Percentiles rank a stretch among this genome's conserved stretches.
phyloP scores from a whole-genome alignment of 35 echinoderm and acorn worm species.

The Strongylocentrotus purpuratus region DNA sequence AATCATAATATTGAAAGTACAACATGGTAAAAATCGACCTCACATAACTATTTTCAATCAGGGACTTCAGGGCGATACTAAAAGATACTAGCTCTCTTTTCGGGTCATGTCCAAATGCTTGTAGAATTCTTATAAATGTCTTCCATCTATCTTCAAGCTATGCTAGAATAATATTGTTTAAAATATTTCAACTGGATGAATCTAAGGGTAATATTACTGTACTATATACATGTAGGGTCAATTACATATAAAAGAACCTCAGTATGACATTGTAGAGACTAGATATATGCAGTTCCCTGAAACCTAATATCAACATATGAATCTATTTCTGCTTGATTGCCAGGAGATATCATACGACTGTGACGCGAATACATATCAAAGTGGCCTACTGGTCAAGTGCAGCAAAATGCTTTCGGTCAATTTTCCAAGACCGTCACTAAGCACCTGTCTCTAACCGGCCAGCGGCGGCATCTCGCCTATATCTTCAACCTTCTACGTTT shows the following conservation, averaged over 20 bases:
- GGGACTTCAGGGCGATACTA: too few species aligned
- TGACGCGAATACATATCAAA: background rate
- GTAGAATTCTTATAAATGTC: too few species aligned
- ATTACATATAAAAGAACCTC: background rate
- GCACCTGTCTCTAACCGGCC: background rate
- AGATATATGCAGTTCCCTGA: background rate
- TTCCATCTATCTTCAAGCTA: too few species aligned
- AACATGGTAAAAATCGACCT: too few species aligned
- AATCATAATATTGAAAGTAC: too few species aligned
- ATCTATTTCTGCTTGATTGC: background rate
- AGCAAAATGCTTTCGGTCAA: background rate
- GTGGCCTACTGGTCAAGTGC: background rate
- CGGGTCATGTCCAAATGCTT: too few species aligned
- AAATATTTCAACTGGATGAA: background rate
- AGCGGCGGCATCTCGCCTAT: background rate
- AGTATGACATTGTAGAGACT: background rate
- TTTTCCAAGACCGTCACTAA: constrained; percentile 8
- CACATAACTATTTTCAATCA: too few species aligned
- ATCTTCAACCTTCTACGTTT: background rate
- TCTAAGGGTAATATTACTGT: background rate
- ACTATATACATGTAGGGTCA: background rate
- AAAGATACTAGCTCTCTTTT: too few species aligned
- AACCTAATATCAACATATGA: background rate
- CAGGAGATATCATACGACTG: background rate
- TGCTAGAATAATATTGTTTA: background rate